Base-by-base conservation (phyloP, 2,797 vertebrate genomes). In the Petrocephalus schoutedeni region DNA sequence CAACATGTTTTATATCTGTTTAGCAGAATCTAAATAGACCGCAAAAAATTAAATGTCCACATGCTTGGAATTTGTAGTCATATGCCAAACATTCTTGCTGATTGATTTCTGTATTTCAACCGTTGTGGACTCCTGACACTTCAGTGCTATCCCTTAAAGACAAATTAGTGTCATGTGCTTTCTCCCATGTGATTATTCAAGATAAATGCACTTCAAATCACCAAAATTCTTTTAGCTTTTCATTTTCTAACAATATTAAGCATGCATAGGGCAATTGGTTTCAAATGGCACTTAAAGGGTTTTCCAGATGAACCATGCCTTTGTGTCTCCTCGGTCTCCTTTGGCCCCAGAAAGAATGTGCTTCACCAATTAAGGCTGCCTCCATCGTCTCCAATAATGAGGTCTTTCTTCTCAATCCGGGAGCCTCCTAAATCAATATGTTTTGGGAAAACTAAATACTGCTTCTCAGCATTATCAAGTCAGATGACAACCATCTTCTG, bases 401-500 rank as follows among this genome's bases (percentile, higher is more conserved):
- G 91, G 89, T 89, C 90, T 91, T 92, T 92, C 92, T 93, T 93
- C 91, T 90, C 90, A 87, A 89, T 91, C 88, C 89, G 82, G 49
- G 91, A 91, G 91, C 89, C 87, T 88, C 54, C 90, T 88, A 90
- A 95, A 95, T 94, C 94, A 94, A 95, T 95, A 45, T 95, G 94
- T 92, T 92, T 93, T 91, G 87, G 92, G 90, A 91, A 94, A 94
- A 95, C 95, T 91, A 95, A 95, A 94, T 94, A 91, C 92, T 91
- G 93, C 91, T 6, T 74, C 89, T 51, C 89, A 85, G 92, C 92
- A 93, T 91, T 93, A 88, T 57, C 87, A 92, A 94, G 94, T 95
- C 92, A 94, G 92, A 92, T 91, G 92, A 89, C 90, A 90, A 92
- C 88, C 86, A 28, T 87, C 90, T n/a, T 90, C 91, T 28, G 84